Conservation (phyloP, 2,113 vertebrate species). For the Mesocricetus auratus region DNA sequence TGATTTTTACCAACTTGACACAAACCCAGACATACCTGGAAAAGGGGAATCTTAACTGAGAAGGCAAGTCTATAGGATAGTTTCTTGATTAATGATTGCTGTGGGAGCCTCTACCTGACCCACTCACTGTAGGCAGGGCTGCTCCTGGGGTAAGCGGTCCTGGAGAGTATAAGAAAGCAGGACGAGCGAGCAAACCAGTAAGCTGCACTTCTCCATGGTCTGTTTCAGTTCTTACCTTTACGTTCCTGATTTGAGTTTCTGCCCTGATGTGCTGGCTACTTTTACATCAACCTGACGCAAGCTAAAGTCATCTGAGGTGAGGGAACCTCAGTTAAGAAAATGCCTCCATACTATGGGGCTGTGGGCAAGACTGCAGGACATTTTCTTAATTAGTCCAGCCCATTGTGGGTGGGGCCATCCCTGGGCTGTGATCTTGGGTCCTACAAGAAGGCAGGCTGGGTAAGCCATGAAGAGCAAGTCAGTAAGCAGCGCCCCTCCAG, state of each 20-base stretch:
- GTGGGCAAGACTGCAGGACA: too few relatives aligned
- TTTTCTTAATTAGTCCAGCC: background rate
- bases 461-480: background rate
- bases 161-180: background rate
- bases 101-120: background rate
- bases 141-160: background rate
- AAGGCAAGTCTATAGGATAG: background rate
- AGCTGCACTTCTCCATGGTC: background rate
- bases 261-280: background rate
- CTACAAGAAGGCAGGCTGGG: background rate
- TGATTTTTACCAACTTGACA: background rate
- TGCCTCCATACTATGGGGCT: background rate
- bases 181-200: too few relatives aligned
- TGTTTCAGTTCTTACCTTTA: background rate
- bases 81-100: background rate
- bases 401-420: background rate
- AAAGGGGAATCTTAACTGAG: too few relatives aligned
- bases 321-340: background rate
- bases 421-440: background rate
- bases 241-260: background rate
- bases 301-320: background rate
- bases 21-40: background rate
- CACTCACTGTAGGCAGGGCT: background rate
- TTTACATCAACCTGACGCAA: background rate
- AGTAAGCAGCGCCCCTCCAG: background rate